Percentiles rank a stretch among this genome's conserved stretches.
Evolutionary conservation across 2,797 vertebrate genomes (phyloP).

Genomic region (Catamblyrhynchus diadema): DNA sequence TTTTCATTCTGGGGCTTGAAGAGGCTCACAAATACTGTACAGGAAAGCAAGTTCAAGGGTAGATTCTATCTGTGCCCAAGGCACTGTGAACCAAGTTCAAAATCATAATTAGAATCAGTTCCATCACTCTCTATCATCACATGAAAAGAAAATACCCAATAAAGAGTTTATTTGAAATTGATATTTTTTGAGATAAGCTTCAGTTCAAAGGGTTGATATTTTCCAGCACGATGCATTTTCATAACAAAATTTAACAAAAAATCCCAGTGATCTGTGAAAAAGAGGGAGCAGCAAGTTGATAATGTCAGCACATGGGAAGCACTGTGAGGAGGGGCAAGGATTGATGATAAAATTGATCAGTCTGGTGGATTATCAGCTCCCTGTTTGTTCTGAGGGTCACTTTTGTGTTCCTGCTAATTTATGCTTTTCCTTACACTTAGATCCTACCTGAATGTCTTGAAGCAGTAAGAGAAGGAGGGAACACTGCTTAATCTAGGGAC

Average conservation of each 20-base stretch:
- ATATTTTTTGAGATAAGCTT: not conserved
- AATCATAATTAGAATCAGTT: conserved; percentile 29
- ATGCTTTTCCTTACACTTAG: not conserved
- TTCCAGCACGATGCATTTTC: not conserved
- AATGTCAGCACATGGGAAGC: not conserved
- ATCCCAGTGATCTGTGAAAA: not conserved
- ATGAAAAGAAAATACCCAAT: not conserved
- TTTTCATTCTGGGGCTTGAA: not conserved
- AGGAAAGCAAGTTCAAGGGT: not conserved
- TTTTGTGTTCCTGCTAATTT: not conserved
- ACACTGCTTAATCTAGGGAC: not conserved
- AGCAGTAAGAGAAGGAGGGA: not conserved
- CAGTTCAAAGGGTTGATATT: not conserved
- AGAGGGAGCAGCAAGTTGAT: not conserved
- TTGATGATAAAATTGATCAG: rapidly evolving
- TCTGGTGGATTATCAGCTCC: not conserved
- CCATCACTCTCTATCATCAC: not conserved
- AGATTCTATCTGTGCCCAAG: not conserved
- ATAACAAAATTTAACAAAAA: not conserved
- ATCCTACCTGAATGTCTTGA: not conserved
- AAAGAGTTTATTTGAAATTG: not conserved
- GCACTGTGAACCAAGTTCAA: not conserved
- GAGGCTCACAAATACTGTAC: not conserved
- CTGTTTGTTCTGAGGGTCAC: not conserved
- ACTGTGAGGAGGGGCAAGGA: not conserved